Evolutionary conservation across 2,797 vertebrate species (phyloP), one percentile per base, ranked within the genome.

Genomic region (Coracias cyanogaster): DNA sequence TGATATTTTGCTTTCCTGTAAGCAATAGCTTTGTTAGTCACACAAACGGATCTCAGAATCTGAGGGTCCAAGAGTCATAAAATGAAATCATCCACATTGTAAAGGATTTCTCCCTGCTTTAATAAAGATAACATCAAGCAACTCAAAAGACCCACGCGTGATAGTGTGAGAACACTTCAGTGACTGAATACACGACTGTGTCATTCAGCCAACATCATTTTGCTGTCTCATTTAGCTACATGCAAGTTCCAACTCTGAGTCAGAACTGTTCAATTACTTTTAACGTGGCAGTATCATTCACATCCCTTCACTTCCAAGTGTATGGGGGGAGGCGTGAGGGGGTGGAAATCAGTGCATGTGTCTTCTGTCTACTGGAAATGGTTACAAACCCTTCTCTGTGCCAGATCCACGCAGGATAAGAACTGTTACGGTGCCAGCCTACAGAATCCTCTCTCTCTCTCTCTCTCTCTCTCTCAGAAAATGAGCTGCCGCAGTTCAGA

Each of bases 241-340:
- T 8, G 45, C 25, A 48, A 71, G 41, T 74, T 95, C 55, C 41
- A 71, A 33, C 60, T 87, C 48, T 92, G 86, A 93, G 67, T 93
- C 92, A 96, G 81, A 95, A 49, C 24, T 39, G 28, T 66, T 84
- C 83, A 77, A 74, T 82, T 91, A 89, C 41, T 92, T 91, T 91
- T 61, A 82, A 73, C 0, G 2, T 41, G 29, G 54, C 52, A 64
- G 37, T 5, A 85, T 64, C 89, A 90, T 91, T 95, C 90, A 78
- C 21, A 88, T 76, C 55, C 31, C 57, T 67, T 9, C 4, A 12
- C 77, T 83, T 78, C 72, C 79, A 88, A 88, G 57, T 24, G 19
- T 49, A 69, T 4, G 45, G 7, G 1, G 41, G 81, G 83, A 89
- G 58, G 57, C 12, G 43, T 69, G 90, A 85, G 91, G 82, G 93